These are phyloP conservation scores for Strix uralensis DNA, from an alignment of 2,113 vertebrate genomes.

Conservation along the genomic window DNA sequence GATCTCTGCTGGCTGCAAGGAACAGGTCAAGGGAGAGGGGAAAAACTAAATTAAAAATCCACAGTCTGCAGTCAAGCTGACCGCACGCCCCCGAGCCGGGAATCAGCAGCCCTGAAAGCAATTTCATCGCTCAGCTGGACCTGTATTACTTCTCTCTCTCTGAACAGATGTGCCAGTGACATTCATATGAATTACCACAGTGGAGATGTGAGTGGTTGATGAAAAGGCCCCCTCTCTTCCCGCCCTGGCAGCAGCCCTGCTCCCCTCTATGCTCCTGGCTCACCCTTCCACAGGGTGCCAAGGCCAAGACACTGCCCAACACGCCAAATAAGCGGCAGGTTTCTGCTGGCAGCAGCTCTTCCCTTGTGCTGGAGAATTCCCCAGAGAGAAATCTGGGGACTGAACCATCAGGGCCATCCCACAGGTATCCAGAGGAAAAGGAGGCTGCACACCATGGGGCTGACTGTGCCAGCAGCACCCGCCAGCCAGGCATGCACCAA, in stretches of 20 bases:
- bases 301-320: neutral
- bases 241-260: neutral
- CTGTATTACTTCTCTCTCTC: neutral
- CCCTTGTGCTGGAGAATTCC: neutral
- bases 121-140: slow-evolving; percentile 48
- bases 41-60: neutral
- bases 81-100: neutral
- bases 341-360: neutral
- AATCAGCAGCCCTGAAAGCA: slow-evolving; percentile 41
- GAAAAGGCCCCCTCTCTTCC: neutral
- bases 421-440: neutral
- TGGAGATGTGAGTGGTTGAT: neutral
- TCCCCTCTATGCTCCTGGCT: neutral
- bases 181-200: neutral
- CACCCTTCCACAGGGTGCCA: neutral
- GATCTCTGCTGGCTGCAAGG: neutral
- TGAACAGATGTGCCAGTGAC: slow-evolving; percentile 37
- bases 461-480: neutral
- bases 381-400: neutral
- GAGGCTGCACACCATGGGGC: neutral
- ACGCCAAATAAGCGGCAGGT: neutral
- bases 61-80: neutral
- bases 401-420: neutral
- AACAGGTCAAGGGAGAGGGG: neutral
- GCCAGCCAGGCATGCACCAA: fast-evolving